Base-by-base conservation (phyloP, 2,888 invertebrate genomes). In the Operophtera brumata region DNA sequence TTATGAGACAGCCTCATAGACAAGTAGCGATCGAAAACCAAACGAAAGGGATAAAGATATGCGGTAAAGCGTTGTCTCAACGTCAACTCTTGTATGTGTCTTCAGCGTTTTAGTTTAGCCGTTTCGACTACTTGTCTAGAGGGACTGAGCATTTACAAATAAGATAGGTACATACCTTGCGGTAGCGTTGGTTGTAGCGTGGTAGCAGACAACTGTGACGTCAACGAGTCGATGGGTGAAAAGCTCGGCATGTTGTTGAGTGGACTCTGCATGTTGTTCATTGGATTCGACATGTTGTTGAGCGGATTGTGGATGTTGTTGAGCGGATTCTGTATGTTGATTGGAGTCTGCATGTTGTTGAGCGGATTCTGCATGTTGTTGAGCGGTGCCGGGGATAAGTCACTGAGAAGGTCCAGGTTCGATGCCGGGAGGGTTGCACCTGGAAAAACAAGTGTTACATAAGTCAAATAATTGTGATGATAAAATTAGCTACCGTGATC, bases 351-450 rank as follows among this genome's bases (percentile, higher is more conserved):
- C 1, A 46, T 45, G 25, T 45, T 45, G 45, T 35, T 45, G 35
- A 45, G 35, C 8, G 44, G 45, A 61, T 11, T 14, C 34, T 10
- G 42, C 34, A 28, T 37, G 46, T 9, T 10, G 37, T 6, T 42
- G 20, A 55, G 55, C 10, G 55, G 55, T 0, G 55, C 40, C 20
- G 50, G 35, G 7, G 75, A 53, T 53, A 87, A 68, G 1, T 68
- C 71, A 41, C 82, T 77, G 35, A 88, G 75, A 0, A 89, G 78
- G 69, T 86, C 87, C 64, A 86, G 55, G 78, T 84, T 85, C n/a
- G 88, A 85, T 0, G 82, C 55, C 6, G 78, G 65, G 11, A 11
- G 11, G 0, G 72, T 62, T 52, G 20, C 47, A 28, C 37, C 49
- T 54, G 47, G 36, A 34, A 34, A 2, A 30, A 47, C 51, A n/a